A percentile compares a stretch with the other conserved stretches of the same genome.
These are phyloP conservation scores for Cotesia vestalis DNA, from an alignment of 1,140 invertebrate species.

Conservation along the genomic window DNA sequence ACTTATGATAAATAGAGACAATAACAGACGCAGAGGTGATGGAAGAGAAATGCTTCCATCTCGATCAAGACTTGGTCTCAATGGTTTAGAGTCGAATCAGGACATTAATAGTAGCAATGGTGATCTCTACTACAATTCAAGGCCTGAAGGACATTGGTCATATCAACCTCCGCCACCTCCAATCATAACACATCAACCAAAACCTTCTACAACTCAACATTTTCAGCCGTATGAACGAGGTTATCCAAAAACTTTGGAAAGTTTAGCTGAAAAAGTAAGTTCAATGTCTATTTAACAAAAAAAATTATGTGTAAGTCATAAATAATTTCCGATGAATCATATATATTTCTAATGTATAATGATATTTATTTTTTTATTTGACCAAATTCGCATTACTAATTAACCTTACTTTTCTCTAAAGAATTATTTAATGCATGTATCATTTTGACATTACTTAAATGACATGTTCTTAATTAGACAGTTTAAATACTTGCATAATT, in stretches of 20 bases:
- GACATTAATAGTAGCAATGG: slow-evolving; percentile 71
- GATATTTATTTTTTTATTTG: too few species aligned
- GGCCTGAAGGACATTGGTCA: slow-evolving; percentile 67
- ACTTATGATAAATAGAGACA: slow-evolving; percentile 54
- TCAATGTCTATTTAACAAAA: background rate
- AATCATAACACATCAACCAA: slow-evolving; percentile 90
- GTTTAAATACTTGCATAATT: too few species aligned
- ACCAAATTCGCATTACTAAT: too few species aligned
- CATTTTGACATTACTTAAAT: too few species aligned
- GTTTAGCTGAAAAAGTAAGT: slow-evolving; percentile 83
- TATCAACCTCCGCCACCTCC: slow-evolving; percentile 79
- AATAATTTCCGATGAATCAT: too few species aligned
- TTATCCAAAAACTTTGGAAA: slow-evolving; percentile 91
- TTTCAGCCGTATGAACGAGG: slow-evolving; percentile 81
- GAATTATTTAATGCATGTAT: too few species aligned
- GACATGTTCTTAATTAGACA: too few species aligned
- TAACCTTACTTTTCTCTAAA: too few species aligned
- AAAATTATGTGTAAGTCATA: too few species aligned
- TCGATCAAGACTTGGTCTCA: slow-evolving; percentile 75
- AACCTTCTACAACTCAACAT: slow-evolving; percentile 76
- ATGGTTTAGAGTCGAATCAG: slow-evolving; percentile 68
- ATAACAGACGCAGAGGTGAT: slow-evolving; percentile 68
- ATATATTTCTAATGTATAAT: too few species aligned
- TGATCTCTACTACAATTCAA: slow-evolving; percentile 84
- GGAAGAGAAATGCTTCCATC: slow-evolving; percentile 79